phyloP scores from a whole-genome alignment of 2,888 invertebrate genomes.

The Caenorhabditis uteleia region DNA sequence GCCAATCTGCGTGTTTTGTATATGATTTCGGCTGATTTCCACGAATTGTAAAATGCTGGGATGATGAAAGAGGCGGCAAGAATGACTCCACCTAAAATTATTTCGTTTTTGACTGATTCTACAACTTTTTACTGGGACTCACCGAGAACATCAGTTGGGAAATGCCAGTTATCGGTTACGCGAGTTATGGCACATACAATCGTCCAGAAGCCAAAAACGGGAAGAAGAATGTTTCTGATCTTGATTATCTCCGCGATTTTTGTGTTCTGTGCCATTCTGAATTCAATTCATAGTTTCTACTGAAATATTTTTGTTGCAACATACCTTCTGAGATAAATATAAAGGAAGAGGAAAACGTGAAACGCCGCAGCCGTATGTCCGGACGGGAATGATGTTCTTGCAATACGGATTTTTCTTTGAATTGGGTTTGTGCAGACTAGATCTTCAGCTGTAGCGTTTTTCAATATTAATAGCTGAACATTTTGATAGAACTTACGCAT shows the following conservation, averaged over 20 bases:
- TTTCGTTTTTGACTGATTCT: not conserved
- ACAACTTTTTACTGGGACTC: constrained; percentile 6
- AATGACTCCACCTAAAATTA: constrained; percentile 43
- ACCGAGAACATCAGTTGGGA: constrained; percentile 66
- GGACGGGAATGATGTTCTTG: constrained; percentile 68
- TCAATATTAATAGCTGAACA: not conserved
- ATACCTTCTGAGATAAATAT: constrained; percentile 56
- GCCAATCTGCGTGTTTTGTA: constrained; percentile 30
- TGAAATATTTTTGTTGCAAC: not conserved
- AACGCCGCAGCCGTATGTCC: constrained; percentile 67
- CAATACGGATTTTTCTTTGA: constrained; percentile 51
- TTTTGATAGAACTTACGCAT: constrained; percentile 26
- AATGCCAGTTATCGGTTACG: constrained; percentile 69
- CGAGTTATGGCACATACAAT: constrained; percentile 56
- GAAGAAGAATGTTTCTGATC: constrained; percentile 37
- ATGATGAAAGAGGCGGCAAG: constrained; percentile 39
- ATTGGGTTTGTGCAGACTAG: constrained; percentile 46
- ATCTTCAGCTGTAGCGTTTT: constrained; percentile 24
- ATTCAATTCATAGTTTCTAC: not conserved
- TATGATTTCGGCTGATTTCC: constrained; percentile 26
- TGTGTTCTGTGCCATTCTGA: constrained; percentile 40
- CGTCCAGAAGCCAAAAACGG: constrained; percentile 43
- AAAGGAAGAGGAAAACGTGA: constrained; percentile 58
- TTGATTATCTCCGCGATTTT: constrained; percentile 26
- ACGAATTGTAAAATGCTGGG: constrained; percentile 42